Percentiles rank a stretch among this genome's conserved stretches.
These are phyloP conservation scores for Holothuria glaberrima DNA, from an alignment of 35 echinoderm and acorn worm species.

Conservation along the genomic window DNA sequence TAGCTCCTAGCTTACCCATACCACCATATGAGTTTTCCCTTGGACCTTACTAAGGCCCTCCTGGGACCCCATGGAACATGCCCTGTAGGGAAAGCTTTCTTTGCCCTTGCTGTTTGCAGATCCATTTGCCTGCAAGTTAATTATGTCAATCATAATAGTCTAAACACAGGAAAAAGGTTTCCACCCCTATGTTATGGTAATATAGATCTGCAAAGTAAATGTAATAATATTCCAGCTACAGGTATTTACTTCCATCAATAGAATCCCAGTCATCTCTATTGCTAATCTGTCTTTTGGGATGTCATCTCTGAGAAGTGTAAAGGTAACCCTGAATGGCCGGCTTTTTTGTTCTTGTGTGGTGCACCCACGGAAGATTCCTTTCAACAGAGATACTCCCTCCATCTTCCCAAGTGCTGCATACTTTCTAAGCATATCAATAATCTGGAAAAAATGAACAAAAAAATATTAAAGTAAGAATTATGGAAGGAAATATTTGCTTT, in stretches of 20 bases:
- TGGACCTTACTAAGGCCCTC: no score
- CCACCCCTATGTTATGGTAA: no score
- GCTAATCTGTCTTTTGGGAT: slow-evolving; percentile 34
- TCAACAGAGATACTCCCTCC: slow-evolving; percentile 1
- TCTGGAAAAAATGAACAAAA: not conserved
- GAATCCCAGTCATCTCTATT: not conserved
- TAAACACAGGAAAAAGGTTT: no score
- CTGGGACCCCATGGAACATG: no score
- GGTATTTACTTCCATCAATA: slow-evolving; percentile 27
- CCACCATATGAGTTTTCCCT: no score
- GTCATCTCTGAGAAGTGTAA: slow-evolving; percentile 20
- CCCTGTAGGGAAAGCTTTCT: no score
- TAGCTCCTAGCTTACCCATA: no score
- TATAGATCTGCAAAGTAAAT: no score
- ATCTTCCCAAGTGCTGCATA: slow-evolving; percentile 26
- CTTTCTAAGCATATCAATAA: slow-evolving; percentile 11
- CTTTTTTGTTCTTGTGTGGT: not conserved
- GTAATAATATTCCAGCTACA: not conserved
- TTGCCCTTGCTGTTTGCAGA: no score
- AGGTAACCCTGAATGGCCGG: not conserved
- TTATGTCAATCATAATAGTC: no score
- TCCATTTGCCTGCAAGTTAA: no score
- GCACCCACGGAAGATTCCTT: not conserved
- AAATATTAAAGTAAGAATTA: not conserved
- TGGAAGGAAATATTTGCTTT: not conserved